Percentiles rank a stretch among this genome's conserved stretches.
Conservation (phyloP, 2,113 vertebrate species). For the Thamnophis sirtalis region DNA sequence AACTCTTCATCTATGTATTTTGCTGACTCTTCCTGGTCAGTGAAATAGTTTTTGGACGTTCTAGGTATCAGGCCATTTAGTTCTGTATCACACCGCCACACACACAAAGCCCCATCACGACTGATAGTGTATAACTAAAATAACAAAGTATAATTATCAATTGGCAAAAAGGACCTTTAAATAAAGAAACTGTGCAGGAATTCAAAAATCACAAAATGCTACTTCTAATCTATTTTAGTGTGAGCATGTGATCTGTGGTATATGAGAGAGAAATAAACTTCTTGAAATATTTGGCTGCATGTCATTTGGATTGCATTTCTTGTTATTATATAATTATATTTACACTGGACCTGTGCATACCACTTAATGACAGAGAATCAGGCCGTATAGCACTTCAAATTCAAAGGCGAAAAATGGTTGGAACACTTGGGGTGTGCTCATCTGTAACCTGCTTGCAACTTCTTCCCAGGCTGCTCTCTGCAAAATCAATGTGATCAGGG, state of each 20-base stretch:
- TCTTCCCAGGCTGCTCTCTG: background rate
- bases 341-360: background rate
- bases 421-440: background rate
- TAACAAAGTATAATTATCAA: fast-evolving
- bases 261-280: background rate
- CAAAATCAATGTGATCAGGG: background rate
- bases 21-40: slow-evolving; percentile 39
- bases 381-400: background rate
- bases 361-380: background rate
- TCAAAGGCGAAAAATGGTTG: background rate
- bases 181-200: background rate
- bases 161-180: fast-evolving
- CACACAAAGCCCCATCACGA: slow-evolving; percentile 86
- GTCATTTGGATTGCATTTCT: background rate
- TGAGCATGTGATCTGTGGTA: background rate
- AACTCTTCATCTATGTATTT: slow-evolving; percentile 47
- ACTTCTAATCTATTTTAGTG: background rate
- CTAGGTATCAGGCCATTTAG: slow-evolving; percentile 72
- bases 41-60: slow-evolving; percentile 53
- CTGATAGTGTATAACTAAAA: slow-evolving; percentile 89
- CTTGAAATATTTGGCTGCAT: background rate
- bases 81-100: slow-evolving; percentile 91
- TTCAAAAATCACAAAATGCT: background rate
- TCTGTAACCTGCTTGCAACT: background rate
- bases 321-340: background rate